Evolutionary conservation across 2,113 vertebrate genomes (phyloP).

Genomic region (Oncorhynchus masou): DNA sequence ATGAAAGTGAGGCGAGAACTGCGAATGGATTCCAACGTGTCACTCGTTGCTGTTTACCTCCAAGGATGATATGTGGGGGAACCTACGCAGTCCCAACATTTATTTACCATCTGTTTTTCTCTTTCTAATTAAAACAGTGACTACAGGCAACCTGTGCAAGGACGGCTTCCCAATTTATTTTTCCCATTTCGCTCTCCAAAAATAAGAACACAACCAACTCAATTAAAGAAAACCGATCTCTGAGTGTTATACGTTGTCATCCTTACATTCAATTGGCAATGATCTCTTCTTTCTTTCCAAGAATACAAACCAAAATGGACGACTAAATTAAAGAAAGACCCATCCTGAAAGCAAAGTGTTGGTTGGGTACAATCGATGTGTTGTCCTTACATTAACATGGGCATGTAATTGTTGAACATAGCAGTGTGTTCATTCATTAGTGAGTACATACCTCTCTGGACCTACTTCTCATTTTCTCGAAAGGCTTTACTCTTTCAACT

Average conservation of each 20-base stretch:
- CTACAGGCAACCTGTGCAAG: conserved; percentile 24
- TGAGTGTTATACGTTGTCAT: too few species aligned
- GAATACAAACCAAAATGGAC: not conserved
- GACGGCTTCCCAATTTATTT: conserved; percentile 27
- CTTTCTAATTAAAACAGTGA: conserved; percentile 17
- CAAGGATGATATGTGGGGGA: not conserved
- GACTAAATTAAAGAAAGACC: not conserved
- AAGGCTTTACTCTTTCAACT: conserved; percentile 66
- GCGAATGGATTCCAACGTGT: not conserved
- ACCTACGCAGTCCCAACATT: not conserved
- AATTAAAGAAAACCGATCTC: too few species aligned
- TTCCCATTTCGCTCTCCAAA: conserved; percentile 19
- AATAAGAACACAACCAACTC: conserved; percentile 17
- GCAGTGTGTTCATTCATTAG: conserved; percentile 71
- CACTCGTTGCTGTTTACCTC: not conserved
- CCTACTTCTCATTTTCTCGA: conserved; percentile 69
- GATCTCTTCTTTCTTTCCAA: too few species aligned
- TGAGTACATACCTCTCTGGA: conserved; percentile 56
- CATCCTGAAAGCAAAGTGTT: conserved; percentile 24
- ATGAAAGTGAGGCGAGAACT: not conserved
- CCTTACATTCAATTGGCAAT: too few species aligned
- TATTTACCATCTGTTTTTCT: conserved; percentile 24
- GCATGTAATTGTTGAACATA: conserved; percentile 70
- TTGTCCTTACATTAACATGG: conserved; percentile 71
- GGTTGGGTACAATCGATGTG: conserved; percentile 54